Evolutionary conservation across 2,797 vertebrate species (phyloP).

Genomic region (Megaceryle alcyon): DNA sequence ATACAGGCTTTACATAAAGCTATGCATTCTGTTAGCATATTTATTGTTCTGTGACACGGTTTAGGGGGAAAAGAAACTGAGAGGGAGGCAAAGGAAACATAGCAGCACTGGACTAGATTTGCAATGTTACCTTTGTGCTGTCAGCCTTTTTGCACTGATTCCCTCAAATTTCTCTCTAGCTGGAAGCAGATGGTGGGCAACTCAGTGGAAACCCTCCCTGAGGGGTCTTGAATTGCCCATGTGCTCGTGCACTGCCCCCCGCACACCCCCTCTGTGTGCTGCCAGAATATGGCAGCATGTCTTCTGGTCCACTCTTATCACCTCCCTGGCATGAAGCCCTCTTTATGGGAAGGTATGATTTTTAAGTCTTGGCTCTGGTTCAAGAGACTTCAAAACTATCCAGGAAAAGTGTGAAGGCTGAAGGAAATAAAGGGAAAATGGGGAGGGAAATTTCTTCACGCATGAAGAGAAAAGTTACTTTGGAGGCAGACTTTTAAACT

Average conservation of each 20-base stretch:
- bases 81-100: background rate
- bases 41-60: background rate
- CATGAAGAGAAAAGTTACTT: background rate
- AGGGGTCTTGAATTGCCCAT: background rate
- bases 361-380: background rate
- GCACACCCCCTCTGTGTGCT: fast-evolving
- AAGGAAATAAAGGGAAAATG: background rate
- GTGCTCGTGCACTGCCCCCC: background rate
- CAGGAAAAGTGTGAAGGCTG: background rate
- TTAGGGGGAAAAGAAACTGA: background rate
- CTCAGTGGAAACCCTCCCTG: background rate
- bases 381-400: background rate
- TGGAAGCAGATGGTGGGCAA: background rate
- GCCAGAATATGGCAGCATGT: background rate
- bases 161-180: background rate
- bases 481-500: background rate
- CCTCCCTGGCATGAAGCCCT: background rate
- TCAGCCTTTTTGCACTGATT: background rate
- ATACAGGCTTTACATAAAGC: background rate
- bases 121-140: background rate
- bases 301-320: background rate
- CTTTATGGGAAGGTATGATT: background rate
- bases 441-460: background rate
- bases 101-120: background rate
- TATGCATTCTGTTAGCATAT: background rate